Percentiles rank a stretch among this genome's conserved stretches.
These are phyloP conservation scores for Yponomeuta evonymella DNA, from an alignment of 2,888 invertebrate species.

Conservation along the genomic window DNA sequence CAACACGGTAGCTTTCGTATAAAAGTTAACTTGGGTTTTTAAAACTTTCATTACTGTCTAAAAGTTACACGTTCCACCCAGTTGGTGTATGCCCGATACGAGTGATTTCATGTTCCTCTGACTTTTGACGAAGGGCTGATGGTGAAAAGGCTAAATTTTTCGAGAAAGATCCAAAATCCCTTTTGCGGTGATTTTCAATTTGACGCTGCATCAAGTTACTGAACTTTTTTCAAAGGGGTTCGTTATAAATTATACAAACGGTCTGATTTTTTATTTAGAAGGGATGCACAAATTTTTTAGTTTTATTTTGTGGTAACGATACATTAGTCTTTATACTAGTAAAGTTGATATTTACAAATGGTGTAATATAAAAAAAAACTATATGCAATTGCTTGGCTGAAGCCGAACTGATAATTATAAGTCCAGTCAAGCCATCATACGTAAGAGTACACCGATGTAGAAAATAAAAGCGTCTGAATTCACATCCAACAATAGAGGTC, in stretches of 20 bases:
- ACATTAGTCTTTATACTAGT: not conserved
- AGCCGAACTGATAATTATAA: not conserved
- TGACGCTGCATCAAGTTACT: not conserved
- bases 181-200: not conserved
- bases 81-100: conserved; percentile 64
- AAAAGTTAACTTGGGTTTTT: conserved; percentile 72
- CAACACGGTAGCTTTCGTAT: conserved; percentile 33
- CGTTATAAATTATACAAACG: not conserved
- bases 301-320: not conserved
- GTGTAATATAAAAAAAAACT: not conserved
- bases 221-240: not conserved
- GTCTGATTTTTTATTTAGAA: not conserved
- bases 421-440: not conserved
- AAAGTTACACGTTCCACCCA: conserved; percentile 39
- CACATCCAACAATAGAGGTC: conserved; percentile 42
- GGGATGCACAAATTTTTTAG: not conserved
- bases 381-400: not conserved
- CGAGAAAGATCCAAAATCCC: not conserved
- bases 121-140: conserved; percentile 65
- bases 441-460: not conserved
- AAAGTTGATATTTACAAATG: not conserved
- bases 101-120: conserved; percentile 69
- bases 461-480: conserved; percentile 35
- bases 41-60: conserved; percentile 66
- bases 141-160: conserved; percentile 46